Base-by-base conservation (phyloP, 2,113 vertebrate genomes). In the Proterorhinus semilunaris region DNA sequence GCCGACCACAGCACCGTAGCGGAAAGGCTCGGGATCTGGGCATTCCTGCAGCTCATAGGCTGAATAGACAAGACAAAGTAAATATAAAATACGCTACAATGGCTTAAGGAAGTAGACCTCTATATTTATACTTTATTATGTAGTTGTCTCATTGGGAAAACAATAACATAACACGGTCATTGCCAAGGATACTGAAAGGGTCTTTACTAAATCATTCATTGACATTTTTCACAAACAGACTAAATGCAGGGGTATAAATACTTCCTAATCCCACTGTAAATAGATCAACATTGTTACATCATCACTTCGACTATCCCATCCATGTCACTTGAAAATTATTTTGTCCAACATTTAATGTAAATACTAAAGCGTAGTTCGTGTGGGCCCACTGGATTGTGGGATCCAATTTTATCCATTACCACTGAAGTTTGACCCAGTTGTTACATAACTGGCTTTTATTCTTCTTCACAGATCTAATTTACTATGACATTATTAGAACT, bases 41-140 rank as follows among this genome's bases (percentile, higher is more conserved):
- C 98, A 99, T 6, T 98, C 96, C 81, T 98, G 95, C 6, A 99
- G 94, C 85, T 98, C 96, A 21, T 99, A 99, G 16, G 96, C 98
- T 99, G 78, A 57, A 21, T 44, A 58, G 72, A 51, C 61, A 16
- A 82, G 59, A 5, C 51, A 42, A 11, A 11, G 27, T 36, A 17
- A 9, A 15, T n/a, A 9, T 55, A 7, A 10, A 16, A 12, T 17
- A 10, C 50, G 10, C 58, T 6, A 71, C 53, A 36, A 36, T 36
- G 27, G 27, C 27, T 36, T 36, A 4, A 3, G 13, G 10, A 13
- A 10, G 21, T 21, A 21, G 13, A 50, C 12, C 10, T 13, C 5
- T 6, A 36, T 36, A 36, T 36, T 36, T 36, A 2, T 36, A 3
- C 27, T 36, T 36, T 36, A 36, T 36, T 36, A 36, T 36, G 27